Evolutionary conservation across 2,888 invertebrate species (phyloP).

Genomic region (Ophioninae sp.): DNA sequence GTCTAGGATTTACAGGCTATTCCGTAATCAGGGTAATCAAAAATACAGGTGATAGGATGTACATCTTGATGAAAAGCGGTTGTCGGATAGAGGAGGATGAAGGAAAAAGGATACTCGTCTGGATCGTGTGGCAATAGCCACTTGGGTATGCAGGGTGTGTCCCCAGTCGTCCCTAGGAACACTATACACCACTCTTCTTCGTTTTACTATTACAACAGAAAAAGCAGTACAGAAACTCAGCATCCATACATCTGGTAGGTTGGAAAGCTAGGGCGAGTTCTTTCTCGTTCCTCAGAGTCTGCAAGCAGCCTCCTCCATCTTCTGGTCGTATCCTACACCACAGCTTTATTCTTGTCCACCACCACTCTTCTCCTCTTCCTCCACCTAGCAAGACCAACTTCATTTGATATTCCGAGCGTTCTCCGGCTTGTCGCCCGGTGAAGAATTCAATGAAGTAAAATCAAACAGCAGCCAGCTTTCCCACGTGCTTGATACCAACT

Average conservation of each 20-base stretch:
- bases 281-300: slow-evolving; percentile 59
- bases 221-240: slow-evolving; percentile 25
- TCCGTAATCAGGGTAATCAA: slow-evolving; percentile 50
- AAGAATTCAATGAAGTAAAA: slow-evolving; percentile 79
- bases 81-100: neutral
- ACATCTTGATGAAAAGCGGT: slow-evolving; percentile 25
- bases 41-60: slow-evolving; percentile 70
- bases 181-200: slow-evolving; percentile 60
- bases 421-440: slow-evolving; percentile 72
- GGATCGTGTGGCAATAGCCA: slow-evolving; percentile 65
- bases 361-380: slow-evolving; percentile 11
- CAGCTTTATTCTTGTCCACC: slow-evolving; percentile 31
- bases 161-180: slow-evolving; percentile 71
- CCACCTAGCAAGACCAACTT: slow-evolving; percentile 70
- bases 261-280: slow-evolving; percentile 29
- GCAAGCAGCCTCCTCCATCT: slow-evolving; percentile 44
- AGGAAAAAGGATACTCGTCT: slow-evolving; percentile 32
- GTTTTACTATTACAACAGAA: slow-evolving; percentile 45
- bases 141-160: slow-evolving; percentile 74
- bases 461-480: slow-evolving; percentile 71
- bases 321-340: slow-evolving; percentile 2
- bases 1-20: neutral
- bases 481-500: slow-evolving; percentile 52
- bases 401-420: slow-evolving; percentile 77
- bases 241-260: slow-evolving; percentile 13